A percentile compares a stretch with the other conserved stretches of the same genome.
Evolutionary conservation across 1,140 invertebrate species (phyloP).

Genomic region (Eriocheir sinensis): DNA sequence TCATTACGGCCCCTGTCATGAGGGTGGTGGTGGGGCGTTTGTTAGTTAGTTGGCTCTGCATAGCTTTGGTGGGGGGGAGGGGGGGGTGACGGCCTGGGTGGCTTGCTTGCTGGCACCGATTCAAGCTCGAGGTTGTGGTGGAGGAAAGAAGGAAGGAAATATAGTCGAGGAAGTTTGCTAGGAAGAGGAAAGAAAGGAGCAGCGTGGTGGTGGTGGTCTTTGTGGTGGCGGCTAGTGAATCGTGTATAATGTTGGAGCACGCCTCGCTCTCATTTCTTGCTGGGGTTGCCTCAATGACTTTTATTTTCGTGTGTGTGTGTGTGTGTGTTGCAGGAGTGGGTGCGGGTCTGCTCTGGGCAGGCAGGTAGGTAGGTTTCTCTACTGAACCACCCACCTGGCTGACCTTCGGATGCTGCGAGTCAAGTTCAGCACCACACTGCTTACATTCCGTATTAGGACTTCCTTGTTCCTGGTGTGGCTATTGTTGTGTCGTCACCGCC

Average conservation of each 20-base stretch:
- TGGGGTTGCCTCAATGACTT: too few species aligned
- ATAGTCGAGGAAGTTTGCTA: too few species aligned
- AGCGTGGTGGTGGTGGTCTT: neutral
- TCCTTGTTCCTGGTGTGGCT: neutral
- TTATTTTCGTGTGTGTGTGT: neutral
- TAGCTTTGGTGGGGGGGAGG: too few species aligned
- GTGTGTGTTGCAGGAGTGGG: neutral
- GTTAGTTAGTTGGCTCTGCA: too few species aligned
- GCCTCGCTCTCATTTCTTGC: neutral
- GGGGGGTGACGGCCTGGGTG: too few species aligned
- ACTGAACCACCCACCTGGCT: neutral
- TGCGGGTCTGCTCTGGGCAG: too few species aligned
- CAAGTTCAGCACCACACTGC: neutral
- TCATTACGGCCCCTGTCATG: neutral
- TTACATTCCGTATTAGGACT: neutral
- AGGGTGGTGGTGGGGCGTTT: neutral
- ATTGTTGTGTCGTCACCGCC: neutral
- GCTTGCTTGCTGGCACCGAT: too few species aligned
- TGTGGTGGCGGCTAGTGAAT: too few species aligned
- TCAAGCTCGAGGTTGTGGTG: too few species aligned
- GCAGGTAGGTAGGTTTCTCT: neutral
- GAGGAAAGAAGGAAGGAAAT: too few species aligned
- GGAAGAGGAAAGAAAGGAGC: too few species aligned
- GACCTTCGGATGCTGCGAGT: neutral
- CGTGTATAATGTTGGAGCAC: too few species aligned